A percentile compares a stretch with the other conserved stretches of the same genome.
Evolutionary conservation across 2,113 vertebrate genomes (phyloP).

Genomic region (Dipodomys stephensi): DNA sequence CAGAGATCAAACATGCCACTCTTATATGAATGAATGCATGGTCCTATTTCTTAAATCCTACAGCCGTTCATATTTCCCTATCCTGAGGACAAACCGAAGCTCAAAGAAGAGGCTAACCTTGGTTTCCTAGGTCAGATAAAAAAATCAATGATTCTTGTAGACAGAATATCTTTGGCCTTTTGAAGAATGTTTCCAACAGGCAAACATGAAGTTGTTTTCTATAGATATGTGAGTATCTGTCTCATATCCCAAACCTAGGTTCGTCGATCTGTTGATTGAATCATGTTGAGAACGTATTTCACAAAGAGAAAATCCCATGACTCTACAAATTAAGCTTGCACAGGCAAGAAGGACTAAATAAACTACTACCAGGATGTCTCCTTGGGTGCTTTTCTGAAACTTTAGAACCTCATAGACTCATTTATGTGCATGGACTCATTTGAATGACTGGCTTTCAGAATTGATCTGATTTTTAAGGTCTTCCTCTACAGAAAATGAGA

Average conservation of each 20-base stretch:
- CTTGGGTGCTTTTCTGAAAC: slow-evolving; percentile 5
- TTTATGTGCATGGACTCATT: slow-evolving; percentile 8
- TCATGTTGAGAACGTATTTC: background rate
- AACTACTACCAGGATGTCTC: background rate
- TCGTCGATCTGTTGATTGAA: background rate
- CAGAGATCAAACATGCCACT: slow-evolving; percentile 47
- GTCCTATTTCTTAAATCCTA: slow-evolving; percentile 31
- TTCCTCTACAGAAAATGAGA: slow-evolving; percentile 35
- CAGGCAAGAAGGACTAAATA: background rate
- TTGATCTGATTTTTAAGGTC: slow-evolving; percentile 47
- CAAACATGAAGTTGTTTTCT: background rate
- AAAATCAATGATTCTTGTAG: background rate
- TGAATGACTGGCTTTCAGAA: background rate
- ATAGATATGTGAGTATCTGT: background rate
- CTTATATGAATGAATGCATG: slow-evolving; percentile 41
- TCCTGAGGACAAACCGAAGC: slow-evolving; percentile 8
- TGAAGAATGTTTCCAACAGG: background rate
- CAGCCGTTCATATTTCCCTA: background rate
- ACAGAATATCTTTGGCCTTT: background rate
- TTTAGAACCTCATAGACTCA: background rate
- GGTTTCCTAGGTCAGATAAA: slow-evolving; percentile 22
- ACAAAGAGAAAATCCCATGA: background rate
- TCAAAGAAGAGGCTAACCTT: background rate
- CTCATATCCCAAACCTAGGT: background rate
- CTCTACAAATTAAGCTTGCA: background rate